These are phyloP conservation scores for Ischnura elegans DNA, from an alignment of 2,888 invertebrate species.

Conservation along the genomic window DNA sequence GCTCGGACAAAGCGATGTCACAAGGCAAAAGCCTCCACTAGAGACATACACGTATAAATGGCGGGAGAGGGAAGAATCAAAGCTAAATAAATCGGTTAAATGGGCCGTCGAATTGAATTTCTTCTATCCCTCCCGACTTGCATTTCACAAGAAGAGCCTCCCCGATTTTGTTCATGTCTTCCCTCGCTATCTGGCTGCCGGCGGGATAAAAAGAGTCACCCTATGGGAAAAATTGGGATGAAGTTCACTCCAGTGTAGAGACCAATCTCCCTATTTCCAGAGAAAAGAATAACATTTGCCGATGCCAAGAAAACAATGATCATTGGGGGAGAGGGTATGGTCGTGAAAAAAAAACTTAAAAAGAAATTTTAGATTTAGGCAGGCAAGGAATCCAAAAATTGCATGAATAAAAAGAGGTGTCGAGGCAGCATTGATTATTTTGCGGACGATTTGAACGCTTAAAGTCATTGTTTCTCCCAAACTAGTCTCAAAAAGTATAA, in stretches of 20 bases:
- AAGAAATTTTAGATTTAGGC: too few species aligned
- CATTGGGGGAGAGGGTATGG: not conserved
- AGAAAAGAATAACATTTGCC: not conserved
- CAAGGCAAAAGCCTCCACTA: not conserved
- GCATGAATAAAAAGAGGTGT: too few species aligned
- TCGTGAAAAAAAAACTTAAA: too few species aligned
- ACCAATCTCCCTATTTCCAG: not conserved
- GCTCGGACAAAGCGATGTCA: not conserved
- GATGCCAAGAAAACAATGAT: not conserved
- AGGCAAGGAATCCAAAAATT: too few species aligned
- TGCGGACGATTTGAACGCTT: too few species aligned
- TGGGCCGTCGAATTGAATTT: constrained; percentile 50
- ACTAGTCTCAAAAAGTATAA: too few species aligned
- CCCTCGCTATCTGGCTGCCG: not conserved
- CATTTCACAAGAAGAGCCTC: not conserved
- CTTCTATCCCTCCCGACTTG: not conserved
- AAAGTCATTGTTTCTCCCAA: too few species aligned
- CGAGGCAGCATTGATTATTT: too few species aligned
- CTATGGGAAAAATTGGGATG: not conserved
- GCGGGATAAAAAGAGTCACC: not conserved
- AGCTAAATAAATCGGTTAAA: constrained; percentile 46
- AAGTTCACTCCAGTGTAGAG: not conserved
- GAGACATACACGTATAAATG: not conserved
- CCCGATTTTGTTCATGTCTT: not conserved
- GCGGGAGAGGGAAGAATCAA: not conserved